A percentile compares a stretch with the other conserved stretches of the same genome.
Evolutionary conservation across 2,113 vertebrate species (phyloP).

Genomic region (Sceloporus tristichus): DNA sequence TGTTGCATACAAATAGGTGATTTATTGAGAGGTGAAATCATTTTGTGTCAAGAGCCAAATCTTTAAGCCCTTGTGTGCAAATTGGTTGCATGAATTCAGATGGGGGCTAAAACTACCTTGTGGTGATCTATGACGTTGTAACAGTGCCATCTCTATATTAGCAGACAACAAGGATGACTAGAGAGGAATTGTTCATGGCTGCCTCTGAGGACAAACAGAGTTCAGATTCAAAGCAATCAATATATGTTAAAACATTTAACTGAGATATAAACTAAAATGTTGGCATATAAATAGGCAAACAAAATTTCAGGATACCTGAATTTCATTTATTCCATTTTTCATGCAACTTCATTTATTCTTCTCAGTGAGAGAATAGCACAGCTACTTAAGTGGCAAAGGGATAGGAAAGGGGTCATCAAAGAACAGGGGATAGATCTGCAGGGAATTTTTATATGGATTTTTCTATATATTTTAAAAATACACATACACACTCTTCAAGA

Average conservation of each 20-base stretch:
- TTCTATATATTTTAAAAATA: too few species aligned
- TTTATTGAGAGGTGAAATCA: slow-evolving; percentile 5
- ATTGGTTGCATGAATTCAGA: slow-evolving; percentile 4
- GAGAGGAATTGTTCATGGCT: neutral
- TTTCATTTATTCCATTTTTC: too few species aligned
- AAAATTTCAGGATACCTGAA: too few species aligned
- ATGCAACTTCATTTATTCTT: too few species aligned
- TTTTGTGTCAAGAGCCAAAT: slow-evolving; percentile 16
- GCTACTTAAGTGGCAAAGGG: too few species aligned
- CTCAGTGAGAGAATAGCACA: too few species aligned
- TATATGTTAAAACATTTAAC: neutral
- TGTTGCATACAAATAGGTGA: slow-evolving; percentile 29
- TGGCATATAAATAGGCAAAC: too few species aligned
- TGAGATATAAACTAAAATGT: neutral
- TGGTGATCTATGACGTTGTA: neutral
- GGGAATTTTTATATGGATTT: too few species aligned
- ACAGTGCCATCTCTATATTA: neutral
- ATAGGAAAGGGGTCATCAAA: too few species aligned
- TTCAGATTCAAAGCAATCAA: neutral
- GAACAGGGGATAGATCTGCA: too few species aligned
- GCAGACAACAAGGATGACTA: neutral
- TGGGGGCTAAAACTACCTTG: neutral
- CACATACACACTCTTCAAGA: too few species aligned
- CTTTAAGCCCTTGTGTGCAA: neutral
- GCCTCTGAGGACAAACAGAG: neutral